These are phyloP conservation scores for Drosophila melanocephala DNA, from an alignment of 2,888 invertebrate genomes.

Conservation along the genomic window DNA sequence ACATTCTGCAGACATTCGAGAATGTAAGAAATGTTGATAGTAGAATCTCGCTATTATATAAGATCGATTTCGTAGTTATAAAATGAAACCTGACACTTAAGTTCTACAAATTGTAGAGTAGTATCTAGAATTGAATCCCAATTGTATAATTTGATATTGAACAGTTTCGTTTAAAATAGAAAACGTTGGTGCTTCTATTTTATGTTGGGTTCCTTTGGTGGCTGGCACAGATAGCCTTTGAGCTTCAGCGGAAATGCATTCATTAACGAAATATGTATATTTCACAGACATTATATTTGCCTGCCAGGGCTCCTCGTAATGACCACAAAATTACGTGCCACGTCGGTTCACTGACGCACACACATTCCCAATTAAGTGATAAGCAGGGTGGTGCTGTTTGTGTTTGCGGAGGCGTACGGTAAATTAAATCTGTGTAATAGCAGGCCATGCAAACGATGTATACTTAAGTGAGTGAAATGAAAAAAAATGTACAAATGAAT, in stretches of 20 bases:
- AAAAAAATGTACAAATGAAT: background rate
- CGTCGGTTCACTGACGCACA: slow-evolving; percentile 51
- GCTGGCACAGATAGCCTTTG: slow-evolving; percentile 22
- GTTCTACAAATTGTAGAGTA: background rate
- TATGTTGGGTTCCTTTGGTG: background rate
- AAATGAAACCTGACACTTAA: background rate
- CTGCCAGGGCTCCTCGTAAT: slow-evolving; percentile 36
- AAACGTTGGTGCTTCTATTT: background rate
- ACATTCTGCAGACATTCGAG: background rate
- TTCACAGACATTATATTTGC: slow-evolving; percentile 43
- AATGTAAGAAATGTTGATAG: background rate
- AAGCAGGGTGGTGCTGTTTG: slow-evolving; percentile 17
- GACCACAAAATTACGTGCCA: slow-evolving; percentile 78
- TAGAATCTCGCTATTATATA: background rate
- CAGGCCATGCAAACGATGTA: slow-evolving; percentile 68
- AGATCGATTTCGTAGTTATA: background rate
- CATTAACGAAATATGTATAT: slow-evolving; percentile 64
- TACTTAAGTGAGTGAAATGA: slow-evolving; percentile 66
- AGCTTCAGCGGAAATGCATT: slow-evolving; percentile 31
- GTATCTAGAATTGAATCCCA: background rate
- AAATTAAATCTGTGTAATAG: slow-evolving; percentile 74
- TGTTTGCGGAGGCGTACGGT: slow-evolving; percentile 39
- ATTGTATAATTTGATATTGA: slow-evolving; percentile 27
- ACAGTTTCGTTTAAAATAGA: slow-evolving; percentile 24
- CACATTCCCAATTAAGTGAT: slow-evolving; percentile 65